phyloP scores from a whole-genome alignment of 2,797 vertebrate species.

The Schizopygopsis pylzovi region DNA sequence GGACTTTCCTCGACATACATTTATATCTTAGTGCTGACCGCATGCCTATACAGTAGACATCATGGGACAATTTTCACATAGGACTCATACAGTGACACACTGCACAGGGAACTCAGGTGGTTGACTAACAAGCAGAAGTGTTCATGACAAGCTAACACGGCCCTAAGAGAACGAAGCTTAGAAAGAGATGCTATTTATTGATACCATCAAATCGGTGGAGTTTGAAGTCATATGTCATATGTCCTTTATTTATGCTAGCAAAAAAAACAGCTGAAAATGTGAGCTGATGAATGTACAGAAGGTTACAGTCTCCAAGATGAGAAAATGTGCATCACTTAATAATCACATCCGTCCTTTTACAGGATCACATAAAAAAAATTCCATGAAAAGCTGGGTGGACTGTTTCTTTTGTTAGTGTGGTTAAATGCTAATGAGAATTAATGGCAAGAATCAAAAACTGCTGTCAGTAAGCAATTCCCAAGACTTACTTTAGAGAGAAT shows the following conservation, averaged over 20 bases:
- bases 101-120: conserved; percentile 43
- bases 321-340: not conserved
- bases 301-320: not conserved
- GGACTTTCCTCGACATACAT: conserved; percentile 55
- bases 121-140: conserved; percentile 72
- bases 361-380: not conserved
- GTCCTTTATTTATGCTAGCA: not conserved
- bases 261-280: not conserved
- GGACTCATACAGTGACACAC: conserved; percentile 62
- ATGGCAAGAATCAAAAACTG: not conserved
- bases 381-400: not conserved
- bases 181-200: conserved; percentile 7
- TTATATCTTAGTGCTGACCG: conserved; percentile 62
- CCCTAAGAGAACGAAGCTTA: not conserved
- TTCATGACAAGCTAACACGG: conserved; percentile 24
- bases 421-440: not conserved
- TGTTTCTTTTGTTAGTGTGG: not conserved
- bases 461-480: not conserved
- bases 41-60: conserved; percentile 55
- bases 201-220: not conserved
- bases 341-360: not conserved
- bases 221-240: not conserved
- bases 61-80: conserved; percentile 65
- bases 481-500: not conserved
- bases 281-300: not conserved